These are phyloP conservation scores for Patella caerulea DNA, from an alignment of 2,888 invertebrate genomes.

Conservation along the genomic window DNA sequence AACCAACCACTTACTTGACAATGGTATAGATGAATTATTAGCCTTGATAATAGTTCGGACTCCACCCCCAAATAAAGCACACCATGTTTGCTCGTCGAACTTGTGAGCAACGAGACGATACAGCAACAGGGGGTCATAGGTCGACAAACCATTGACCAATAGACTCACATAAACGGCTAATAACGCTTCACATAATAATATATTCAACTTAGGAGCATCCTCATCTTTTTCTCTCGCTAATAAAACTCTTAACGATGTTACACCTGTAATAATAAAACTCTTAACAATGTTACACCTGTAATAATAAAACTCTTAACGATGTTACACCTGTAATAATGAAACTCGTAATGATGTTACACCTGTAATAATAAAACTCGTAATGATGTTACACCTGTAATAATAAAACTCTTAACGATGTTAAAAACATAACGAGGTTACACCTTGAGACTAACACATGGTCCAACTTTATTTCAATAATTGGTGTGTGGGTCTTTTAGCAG, in stretches of 20 bases:
- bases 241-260: constrained; percentile 90
- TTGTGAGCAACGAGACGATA: constrained; percentile 83
- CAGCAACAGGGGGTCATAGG: constrained; percentile 93
- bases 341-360: constrained; percentile 94
- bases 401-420: too few species aligned
- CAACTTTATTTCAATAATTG: too few species aligned
- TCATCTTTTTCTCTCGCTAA: constrained; percentile 94
- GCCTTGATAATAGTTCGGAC: constrained; percentile 71
- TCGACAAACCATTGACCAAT: constrained; percentile 91
- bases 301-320: not conserved
- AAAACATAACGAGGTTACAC: too few species aligned
- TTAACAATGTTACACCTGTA: constrained; percentile 89
- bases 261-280: constrained; percentile 84
- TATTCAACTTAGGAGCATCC: constrained; percentile 90
- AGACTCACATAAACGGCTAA: constrained; percentile 93
- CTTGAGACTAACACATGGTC: too few species aligned
- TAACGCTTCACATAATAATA: constrained; percentile 93
- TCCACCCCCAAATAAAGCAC: constrained; percentile 72
- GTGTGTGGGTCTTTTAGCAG: too few species aligned
- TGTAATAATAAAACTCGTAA: constrained; percentile 81
- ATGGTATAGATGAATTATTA: constrained; percentile 10
- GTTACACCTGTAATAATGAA: constrained; percentile 75
- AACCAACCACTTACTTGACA: not conserved
- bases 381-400: constrained; percentile 85
- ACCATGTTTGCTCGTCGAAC: constrained; percentile 84